Base-by-base conservation (phyloP, 2,797 vertebrate genomes). In the Acipenser oxyrinchus region DNA sequence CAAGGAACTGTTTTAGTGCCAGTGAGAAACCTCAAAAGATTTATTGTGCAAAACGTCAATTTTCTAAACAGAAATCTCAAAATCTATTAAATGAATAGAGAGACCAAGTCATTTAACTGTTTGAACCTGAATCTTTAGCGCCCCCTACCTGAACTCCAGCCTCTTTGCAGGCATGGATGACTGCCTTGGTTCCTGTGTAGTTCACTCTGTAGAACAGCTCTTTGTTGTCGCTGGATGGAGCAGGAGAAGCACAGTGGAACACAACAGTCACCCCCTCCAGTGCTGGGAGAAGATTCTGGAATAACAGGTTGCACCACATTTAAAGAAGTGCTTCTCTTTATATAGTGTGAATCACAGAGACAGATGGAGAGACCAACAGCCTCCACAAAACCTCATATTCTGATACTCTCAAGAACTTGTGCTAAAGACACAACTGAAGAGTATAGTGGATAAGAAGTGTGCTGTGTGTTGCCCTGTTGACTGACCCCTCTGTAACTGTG, bases 211-310 rank as follows among this genome's bases (percentile, higher is more conserved):
- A 91, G 74, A 99, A 98, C 3, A 99, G 88, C 0, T 83, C 79
- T 1, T 83, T 88, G 84, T 97, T 87, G 73, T 97, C 89, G 11
- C 92, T 93, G 60, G 79, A 87, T 8, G 96, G 92, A 0, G 92
- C 87, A 10, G 96, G 97, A 0, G 97, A 99, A 0, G 96, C 97
- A 6, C 97, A 99, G 73, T 99, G 96, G 80, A 99, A 99, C 53
- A 92, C 96, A 62, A 93, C 70, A 0, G 86, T 88, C 63, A 90
- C 89, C 0, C 90, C 93, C 74, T 86, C 86, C 72, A 99, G 73
- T 62, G 93, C 93, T 6, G 85, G 78, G 57, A 94, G 85, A 77
- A 99, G 81, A 74, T 92, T 93, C 96, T 98, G 72, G 15, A 66
- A 65, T 15, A 61, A 61, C 55, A 48, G 23, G 50, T 37, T 37